Evolutionary conservation across 2,113 vertebrate species (phyloP).

Genomic region (Passerina amoena): DNA sequence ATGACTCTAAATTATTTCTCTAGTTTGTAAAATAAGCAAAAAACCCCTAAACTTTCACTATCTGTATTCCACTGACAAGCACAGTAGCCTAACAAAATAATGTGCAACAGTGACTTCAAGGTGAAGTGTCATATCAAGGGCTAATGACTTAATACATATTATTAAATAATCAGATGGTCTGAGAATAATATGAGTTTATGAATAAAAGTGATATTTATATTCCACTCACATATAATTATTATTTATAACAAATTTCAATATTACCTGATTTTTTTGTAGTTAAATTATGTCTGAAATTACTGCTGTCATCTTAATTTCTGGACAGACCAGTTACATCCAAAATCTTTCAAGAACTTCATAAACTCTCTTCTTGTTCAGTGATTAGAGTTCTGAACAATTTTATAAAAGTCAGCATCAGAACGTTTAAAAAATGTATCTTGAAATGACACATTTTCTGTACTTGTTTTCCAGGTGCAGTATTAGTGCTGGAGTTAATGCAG

Average conservation of each 20-base stretch:
- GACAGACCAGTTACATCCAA: neutral
- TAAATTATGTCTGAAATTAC: neutral
- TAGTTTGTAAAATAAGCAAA: conserved; percentile 11
- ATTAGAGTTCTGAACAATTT: neutral
- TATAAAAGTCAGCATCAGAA: neutral
- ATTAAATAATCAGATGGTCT: neutral
- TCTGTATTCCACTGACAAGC: neutral
- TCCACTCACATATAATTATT: neutral
- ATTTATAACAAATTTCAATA: neutral
- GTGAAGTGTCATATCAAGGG: neutral
- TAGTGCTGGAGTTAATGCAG: neutral
- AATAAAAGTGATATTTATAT: neutral
- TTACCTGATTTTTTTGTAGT: neutral
- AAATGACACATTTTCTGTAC: neutral
- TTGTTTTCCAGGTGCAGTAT: neutral
- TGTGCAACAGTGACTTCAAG: neutral
- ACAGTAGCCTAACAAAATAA: neutral
- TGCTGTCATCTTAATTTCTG: neutral
- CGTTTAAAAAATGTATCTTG: neutral
- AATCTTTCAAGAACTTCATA: neutral
- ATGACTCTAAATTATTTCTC: conserved; percentile 40
- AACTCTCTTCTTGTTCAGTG: neutral
- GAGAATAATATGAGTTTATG: neutral
- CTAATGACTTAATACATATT: neutral
- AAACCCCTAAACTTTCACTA: neutral